Evolutionary conservation across 2,113 vertebrate genomes (phyloP), one percentile per base, ranked within the genome.

Genomic region (Octodon degus): DNA sequence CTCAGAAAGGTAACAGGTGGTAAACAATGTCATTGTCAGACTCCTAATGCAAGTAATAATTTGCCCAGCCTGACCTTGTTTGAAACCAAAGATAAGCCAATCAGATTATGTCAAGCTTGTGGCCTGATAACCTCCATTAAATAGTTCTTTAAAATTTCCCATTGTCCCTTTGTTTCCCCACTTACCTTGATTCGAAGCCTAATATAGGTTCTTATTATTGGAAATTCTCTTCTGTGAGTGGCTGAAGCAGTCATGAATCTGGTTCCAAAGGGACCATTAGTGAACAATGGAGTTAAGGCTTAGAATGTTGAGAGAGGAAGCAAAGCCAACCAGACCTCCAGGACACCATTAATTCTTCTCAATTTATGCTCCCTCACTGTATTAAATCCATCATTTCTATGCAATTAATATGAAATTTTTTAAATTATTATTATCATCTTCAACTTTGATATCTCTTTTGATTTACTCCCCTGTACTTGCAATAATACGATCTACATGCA

Each of bases 31-130:
- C 55, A 76, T 53, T 30, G 34, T 50, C 55, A 43, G 43, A 67
- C 14, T 90, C 92, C 34, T 80, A 81, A 93, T 43, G 4, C 27
- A 72, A n/a, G 65, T 34, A 86, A 72, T 86, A 72, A 93, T 80
- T 76, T 77, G 65, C 2, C 22, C 53, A 89, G 80, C 0, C 0
- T 80, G 24, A 60, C 25, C 37, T 72, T 79, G 72, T 14, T 89
- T 93, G 76, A 93, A 90, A 92, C 85, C 87, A 79, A 92, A 85
- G 24, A 80, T 12, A 70, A 81, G 8, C 2, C 60, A 85, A 50
- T 80, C 50, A 60, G 34, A n/a, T 62, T 40, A 84, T 32, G 60
- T 89, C 43, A 88, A 95, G 1, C 63, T 2, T 68, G 50, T 93
- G 55, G 80, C 47, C 22, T 86, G 77, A 89, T 40, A 91, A 27